phyloP scores from a whole-genome alignment of 2,113 vertebrate genomes.

The Porphyrio hochstetteri region DNA sequence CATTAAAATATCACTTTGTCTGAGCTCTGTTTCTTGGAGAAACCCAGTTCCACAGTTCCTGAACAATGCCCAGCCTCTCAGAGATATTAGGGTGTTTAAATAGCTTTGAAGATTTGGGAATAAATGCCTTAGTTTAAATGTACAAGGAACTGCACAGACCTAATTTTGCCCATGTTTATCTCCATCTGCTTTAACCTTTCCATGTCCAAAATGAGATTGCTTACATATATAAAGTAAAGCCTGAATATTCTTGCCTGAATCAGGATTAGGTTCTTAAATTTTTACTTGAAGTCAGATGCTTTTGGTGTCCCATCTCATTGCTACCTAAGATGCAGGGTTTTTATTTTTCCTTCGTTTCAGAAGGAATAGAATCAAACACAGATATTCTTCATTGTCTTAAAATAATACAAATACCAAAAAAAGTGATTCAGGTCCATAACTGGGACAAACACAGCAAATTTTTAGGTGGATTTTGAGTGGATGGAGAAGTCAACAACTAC shows the following conservation, averaged over 20 bases:
- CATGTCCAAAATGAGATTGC: background rate
- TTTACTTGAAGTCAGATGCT: background rate
- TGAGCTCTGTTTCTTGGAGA: background rate
- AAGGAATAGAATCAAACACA: background rate
- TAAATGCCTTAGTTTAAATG: background rate
- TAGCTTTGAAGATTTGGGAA: background rate
- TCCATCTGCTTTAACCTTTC: background rate
- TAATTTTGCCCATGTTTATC: background rate
- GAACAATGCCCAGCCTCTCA: background rate
- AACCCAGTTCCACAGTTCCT: background rate
- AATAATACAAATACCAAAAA: background rate
- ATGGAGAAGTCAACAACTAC: background rate
- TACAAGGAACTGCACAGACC: background rate
- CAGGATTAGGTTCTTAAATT: background rate
- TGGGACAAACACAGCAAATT: background rate
- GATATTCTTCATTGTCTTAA: background rate
- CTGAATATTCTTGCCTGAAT: background rate
- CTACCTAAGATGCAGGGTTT: background rate
- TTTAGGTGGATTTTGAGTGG: background rate
- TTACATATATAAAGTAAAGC: background rate
- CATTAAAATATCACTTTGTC: background rate
- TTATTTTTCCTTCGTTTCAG: background rate
- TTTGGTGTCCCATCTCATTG: background rate
- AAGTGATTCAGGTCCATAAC: background rate
- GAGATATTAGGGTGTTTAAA: background rate